Percentiles rank a stretch among this genome's conserved stretches.
These are phyloP conservation scores for Semnornis frantzii DNA, from an alignment of 2,113 vertebrate species.

Conservation along the genomic window DNA sequence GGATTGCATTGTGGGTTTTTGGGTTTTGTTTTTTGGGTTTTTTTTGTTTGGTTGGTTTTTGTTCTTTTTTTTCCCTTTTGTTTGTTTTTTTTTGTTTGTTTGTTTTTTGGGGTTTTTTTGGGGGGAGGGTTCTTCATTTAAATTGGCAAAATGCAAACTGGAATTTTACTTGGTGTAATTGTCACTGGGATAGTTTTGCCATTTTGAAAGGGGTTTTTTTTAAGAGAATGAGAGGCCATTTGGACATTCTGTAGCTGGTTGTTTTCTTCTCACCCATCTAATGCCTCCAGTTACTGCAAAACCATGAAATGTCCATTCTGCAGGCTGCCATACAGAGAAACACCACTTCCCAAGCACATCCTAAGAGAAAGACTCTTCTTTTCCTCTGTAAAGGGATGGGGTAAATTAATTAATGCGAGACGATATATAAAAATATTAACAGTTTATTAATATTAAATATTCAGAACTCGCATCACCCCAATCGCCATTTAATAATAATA, in stretches of 20 bases:
- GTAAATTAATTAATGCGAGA: too few species aligned
- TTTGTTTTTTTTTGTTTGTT: neutral
- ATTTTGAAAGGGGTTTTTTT: neutral
- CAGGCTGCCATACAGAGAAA: neutral
- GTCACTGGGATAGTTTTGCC: neutral
- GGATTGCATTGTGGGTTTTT: too few species aligned
- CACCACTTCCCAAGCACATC: neutral
- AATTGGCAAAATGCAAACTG: neutral
- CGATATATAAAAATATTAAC: too few species aligned
- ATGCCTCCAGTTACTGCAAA: neutral
- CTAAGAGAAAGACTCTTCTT: neutral
- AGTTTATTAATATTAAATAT: too few species aligned
- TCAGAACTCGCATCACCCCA: too few species aligned
- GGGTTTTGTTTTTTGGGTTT: neutral
- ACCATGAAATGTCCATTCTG: neutral
- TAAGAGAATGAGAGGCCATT: neutral
- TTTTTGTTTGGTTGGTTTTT: too few species aligned
- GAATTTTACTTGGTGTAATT: neutral
- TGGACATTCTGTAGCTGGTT: neutral
- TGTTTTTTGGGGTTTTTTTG: neutral
- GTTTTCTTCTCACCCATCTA: neutral
- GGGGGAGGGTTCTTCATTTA: neutral
- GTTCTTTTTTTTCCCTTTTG: too few species aligned
- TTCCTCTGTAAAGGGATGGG: too few species aligned
- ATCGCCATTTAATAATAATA: too few species aligned